Evolutionary conservation across 2,797 vertebrate species (phyloP), one percentile per base, ranked within the genome.

Genomic region (Etheostoma perlongum): DNA sequence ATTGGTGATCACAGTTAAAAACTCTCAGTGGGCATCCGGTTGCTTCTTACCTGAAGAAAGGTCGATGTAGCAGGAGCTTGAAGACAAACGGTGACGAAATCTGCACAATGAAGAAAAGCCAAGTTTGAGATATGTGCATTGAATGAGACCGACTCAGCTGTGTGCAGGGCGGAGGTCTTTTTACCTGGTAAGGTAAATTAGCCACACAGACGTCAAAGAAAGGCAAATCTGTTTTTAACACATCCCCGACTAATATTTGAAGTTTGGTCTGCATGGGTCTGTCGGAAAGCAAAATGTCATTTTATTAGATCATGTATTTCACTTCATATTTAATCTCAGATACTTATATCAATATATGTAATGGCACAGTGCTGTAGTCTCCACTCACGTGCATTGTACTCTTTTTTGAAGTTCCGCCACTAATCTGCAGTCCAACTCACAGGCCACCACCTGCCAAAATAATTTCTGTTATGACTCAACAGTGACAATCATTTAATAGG

Each of bases 81-180:
- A 99, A 99, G 87, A 99, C 96, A 87, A 99, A 99, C 2, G 98
- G 98, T 7, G 98, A 99, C 1, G 98, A 99, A 90, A 99, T 99
- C 98, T 99, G 92, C 53, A 86, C n/a, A 68, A 76, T 30, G 14
- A 8, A 68, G n/a, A 65, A 54, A 72, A 62, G 42, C 10, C 1
- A 3, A 1, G 12, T 15, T 63, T 63, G 21, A 70, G 11, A 52
- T n/a, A 15, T 5, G 40, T 16, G 16, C 3, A 13, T 2, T 19
- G 9, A 69, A 40, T 25, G 7, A 58, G 4, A 11, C 1, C 3
- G 1, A 67, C 63, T 44, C 1, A 53, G 23, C 7, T 13, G 49
- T 11, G 5, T 15, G 16, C 12, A 33, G 36, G 10, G 30, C 52
- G 51, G 40, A 23, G 36, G 1, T 0, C 19, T 64, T 12, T 66